These are phyloP conservation scores for Eulemur mongoz DNA, from an alignment of 2,797 vertebrate species.

Conservation along the genomic window DNA sequence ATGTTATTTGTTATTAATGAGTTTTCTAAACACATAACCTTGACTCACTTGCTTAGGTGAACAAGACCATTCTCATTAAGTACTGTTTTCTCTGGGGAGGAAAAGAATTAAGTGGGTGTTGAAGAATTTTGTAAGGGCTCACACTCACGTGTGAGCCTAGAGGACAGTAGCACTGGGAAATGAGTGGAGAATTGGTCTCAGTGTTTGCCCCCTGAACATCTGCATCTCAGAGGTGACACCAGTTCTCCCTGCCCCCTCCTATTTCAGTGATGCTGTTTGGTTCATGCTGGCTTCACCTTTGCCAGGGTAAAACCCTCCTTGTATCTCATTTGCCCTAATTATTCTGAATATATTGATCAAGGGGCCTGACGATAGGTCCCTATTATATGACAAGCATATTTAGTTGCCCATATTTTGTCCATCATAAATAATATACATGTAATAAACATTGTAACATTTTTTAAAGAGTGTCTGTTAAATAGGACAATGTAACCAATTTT, in stretches of 20 bases:
- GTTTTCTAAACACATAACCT: slow-evolving; percentile 55
- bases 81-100: slow-evolving; percentile 52
- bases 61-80: slow-evolving; percentile 50
- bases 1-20: slow-evolving; percentile 45
- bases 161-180: not conserved
- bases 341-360: not conserved
- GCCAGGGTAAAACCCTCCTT: not conserved
- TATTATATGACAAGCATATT: not conserved
- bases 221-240: not conserved
- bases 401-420: not conserved
- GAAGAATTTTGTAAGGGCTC: slow-evolving; percentile 14
- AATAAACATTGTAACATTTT: not conserved
- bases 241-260: not conserved
- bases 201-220: not conserved
- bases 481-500: not conserved
- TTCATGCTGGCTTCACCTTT: not conserved
- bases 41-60: slow-evolving; percentile 39
- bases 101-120: slow-evolving; percentile 15
- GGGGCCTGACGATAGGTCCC: not conserved
- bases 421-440: not conserved
- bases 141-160: not conserved
- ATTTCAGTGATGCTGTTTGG: not conserved
- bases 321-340: slow-evolving; percentile 1
- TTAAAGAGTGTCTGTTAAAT: not conserved
- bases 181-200: not conserved